Evolutionary conservation across 2,888 invertebrate genomes (phyloP).

Genomic region (Drosophila neotestacea): DNA sequence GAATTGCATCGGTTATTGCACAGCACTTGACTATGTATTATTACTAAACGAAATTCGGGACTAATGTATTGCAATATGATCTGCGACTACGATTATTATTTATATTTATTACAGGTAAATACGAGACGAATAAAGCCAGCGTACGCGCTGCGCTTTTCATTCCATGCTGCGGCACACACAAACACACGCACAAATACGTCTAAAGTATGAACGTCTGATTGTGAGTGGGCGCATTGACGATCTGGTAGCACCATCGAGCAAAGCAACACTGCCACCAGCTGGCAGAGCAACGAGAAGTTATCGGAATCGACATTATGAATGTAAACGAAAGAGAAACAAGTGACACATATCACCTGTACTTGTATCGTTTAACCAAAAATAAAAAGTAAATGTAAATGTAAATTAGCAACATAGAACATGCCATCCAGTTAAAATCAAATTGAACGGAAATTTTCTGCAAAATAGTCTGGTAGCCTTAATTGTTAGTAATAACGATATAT

Average conservation of each 20-base stretch:
- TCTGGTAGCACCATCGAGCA: slow-evolving; percentile 50
- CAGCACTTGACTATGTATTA: slow-evolving; percentile 52
- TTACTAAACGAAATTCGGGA: slow-evolving; percentile 13
- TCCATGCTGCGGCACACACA: slow-evolving; percentile 77
- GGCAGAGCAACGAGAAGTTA: background rate
- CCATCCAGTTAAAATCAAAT: background rate
- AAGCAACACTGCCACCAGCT: slow-evolving; percentile 17
- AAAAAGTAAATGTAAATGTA: background rate
- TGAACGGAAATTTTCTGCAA: background rate
- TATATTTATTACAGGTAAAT: slow-evolving; percentile 51
- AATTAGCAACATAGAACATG: background rate
- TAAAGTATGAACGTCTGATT: slow-evolving; percentile 24
- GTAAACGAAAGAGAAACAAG: background rate
- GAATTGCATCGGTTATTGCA: slow-evolving; percentile 68
- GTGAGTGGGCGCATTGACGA: slow-evolving; percentile 39
- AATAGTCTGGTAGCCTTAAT: background rate
- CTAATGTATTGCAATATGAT: slow-evolving; percentile 25
- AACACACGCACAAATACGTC: slow-evolving; percentile 46
- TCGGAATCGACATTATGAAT: background rate
- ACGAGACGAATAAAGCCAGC: slow-evolving; percentile 62
- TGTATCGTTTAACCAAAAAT: background rate
- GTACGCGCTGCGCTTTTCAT: slow-evolving; percentile 68
- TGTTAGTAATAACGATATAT: background rate
- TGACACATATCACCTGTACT: background rate
- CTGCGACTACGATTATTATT: slow-evolving; percentile 43